Evolutionary conservation across 2,113 vertebrate species (phyloP).

Genomic region (Melanotaenia duboulayi): DNA sequence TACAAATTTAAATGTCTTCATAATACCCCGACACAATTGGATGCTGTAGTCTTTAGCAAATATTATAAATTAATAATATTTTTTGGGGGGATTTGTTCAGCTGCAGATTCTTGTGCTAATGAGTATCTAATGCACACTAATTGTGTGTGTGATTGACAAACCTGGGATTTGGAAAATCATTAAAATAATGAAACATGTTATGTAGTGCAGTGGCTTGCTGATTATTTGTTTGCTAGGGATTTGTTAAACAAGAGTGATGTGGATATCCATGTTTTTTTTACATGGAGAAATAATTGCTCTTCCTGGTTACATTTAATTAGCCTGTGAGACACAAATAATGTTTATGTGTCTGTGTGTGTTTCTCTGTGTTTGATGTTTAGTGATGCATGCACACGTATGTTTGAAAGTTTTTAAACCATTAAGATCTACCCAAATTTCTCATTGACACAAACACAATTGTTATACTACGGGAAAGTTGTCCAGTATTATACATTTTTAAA

Average conservation of each 20-base stretch:
- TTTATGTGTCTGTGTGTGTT: no score
- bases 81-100: not conserved
- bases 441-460: no score
- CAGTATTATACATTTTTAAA: no score
- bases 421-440: no score
- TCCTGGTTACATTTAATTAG: not conserved
- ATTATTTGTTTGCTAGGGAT: not conserved
- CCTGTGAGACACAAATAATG: not conserved
- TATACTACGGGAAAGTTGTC: no score
- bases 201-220: not conserved
- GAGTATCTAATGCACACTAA: not conserved
- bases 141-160: not conserved
- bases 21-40: not conserved
- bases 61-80: not conserved
- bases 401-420: no score
- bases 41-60: not conserved
- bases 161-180: not conserved
- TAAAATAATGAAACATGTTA: constrained; percentile 3
- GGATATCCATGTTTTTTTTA: not conserved
- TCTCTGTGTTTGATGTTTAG: no score
- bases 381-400: no score
- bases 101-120: not conserved
- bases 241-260: not conserved
- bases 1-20: not conserved
- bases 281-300: not conserved